A percentile compares a stretch with the other conserved stretches of the same genome.
phyloP scores from a whole-genome alignment of 2,113 vertebrate genomes.

The Nymphicus hollandicus region DNA sequence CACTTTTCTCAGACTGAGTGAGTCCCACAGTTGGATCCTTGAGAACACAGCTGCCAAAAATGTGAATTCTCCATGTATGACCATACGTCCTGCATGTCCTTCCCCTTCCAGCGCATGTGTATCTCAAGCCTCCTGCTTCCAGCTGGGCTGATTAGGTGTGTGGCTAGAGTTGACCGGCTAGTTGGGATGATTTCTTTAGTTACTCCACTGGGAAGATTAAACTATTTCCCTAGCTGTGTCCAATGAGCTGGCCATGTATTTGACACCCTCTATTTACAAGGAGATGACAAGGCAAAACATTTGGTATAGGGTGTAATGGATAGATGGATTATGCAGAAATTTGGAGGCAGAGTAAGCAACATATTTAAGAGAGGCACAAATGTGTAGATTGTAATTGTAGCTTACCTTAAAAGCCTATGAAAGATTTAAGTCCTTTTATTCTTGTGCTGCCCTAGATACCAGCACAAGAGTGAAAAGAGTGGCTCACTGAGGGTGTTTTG shows the following conservation, averaged over 20 bases:
- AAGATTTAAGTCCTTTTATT: background rate
- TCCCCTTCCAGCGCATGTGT: background rate
- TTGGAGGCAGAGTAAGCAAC: background rate
- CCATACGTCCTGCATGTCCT: background rate
- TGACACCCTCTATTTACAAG: conserved; percentile 58
- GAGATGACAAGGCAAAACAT: conserved; percentile 51
- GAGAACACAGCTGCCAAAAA: background rate
- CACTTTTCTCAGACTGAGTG: background rate
- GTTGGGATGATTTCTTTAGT: conserved; percentile 34
- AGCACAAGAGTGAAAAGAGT: background rate
- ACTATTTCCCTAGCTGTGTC: conserved; percentile 15
- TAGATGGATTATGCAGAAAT: conserved; percentile 47
- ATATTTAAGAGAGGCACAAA: background rate
- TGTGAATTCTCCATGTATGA: background rate
- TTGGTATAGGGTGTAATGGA: conserved; percentile 1
- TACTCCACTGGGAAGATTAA: conserved; percentile 15
- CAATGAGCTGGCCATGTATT: background rate
- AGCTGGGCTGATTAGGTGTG: conserved; percentile 39
- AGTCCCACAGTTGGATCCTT: background rate
- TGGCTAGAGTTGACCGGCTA: background rate
- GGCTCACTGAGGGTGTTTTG: background rate
- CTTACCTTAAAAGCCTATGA: background rate
- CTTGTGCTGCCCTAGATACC: background rate
- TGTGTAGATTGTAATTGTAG: background rate
- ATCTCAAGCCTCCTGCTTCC: background rate